A percentile compares a stretch with the other conserved stretches of the same genome.
These are phyloP conservation scores for Glareola pratincola DNA, from an alignment of 2,113 vertebrate species.

Conservation along the genomic window DNA sequence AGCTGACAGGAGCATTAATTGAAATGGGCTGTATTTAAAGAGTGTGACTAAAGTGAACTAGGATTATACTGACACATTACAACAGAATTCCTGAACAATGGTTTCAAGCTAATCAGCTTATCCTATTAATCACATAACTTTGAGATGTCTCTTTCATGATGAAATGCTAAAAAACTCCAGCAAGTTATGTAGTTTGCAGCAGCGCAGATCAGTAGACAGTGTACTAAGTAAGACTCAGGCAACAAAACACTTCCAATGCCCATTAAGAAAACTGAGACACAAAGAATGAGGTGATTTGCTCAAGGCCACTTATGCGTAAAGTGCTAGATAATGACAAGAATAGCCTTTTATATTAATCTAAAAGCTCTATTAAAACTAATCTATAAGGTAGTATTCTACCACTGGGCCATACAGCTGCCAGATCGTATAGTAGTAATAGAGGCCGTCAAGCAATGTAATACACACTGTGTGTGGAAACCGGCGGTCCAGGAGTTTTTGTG, in stretches of 20 bases:
- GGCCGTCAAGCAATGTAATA: background rate
- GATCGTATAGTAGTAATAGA: accelerated
- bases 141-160: background rate
- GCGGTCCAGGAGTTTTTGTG: conserved; percentile 75
- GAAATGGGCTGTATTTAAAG: background rate
- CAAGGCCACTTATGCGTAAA: background rate
- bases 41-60: background rate
- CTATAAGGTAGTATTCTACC: background rate
- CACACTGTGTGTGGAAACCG: conserved; percentile 68
- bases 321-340: background rate
- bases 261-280: background rate
- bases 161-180: background rate
- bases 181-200: background rate
- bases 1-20: background rate
- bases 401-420: background rate
- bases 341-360: background rate
- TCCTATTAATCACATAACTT: background rate
- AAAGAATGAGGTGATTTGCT: background rate
- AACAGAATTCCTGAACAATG: background rate
- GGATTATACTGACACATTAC: background rate
- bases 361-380: background rate
- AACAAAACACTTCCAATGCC: background rate
- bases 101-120: background rate
- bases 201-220: accelerated
- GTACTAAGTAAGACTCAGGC: background rate